Evolutionary conservation across 2,797 vertebrate species (phyloP).

Genomic region (Clarias fuscus): DNA sequence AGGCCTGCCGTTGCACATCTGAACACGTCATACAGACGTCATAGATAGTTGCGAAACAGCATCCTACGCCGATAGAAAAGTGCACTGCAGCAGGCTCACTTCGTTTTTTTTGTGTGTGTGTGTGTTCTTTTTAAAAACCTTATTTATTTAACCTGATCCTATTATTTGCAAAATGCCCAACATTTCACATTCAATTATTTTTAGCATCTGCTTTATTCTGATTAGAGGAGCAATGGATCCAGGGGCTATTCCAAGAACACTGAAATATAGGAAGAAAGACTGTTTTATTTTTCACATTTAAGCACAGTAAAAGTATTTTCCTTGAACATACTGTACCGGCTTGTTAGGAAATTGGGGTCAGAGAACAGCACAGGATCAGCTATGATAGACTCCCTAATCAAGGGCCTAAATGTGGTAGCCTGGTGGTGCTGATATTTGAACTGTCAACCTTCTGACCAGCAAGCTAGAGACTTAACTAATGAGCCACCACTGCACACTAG

Average conservation of each 20-base stretch:
- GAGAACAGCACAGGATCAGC: neutral
- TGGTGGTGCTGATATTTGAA: neutral
- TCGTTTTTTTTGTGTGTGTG: neutral
- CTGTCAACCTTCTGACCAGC: neutral
- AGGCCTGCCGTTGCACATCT: slow-evolving; percentile 11
- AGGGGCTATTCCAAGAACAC: neutral
- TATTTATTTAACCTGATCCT: neutral
- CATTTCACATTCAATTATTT: neutral
- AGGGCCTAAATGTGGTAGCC: neutral
- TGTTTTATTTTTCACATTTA: too few relatives aligned
- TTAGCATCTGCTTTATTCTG: neutral
- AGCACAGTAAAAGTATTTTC: neutral
- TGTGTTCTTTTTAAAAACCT: neutral
- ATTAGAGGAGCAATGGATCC: neutral
- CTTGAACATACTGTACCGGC: too few relatives aligned
- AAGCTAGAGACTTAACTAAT: neutral
- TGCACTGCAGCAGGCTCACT: neutral
- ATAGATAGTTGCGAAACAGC: slow-evolving; percentile 13
- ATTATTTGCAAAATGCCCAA: neutral
- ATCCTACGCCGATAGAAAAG: slow-evolving; percentile 4
- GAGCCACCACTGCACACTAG: too few relatives aligned
- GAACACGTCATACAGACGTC: slow-evolving; percentile 31
- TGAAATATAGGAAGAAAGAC: neutral
- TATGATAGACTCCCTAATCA: neutral
- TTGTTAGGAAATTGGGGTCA: neutral